phyloP scores from a whole-genome alignment of 1,140 invertebrate species.

The Diabrotica virgifera region DNA sequence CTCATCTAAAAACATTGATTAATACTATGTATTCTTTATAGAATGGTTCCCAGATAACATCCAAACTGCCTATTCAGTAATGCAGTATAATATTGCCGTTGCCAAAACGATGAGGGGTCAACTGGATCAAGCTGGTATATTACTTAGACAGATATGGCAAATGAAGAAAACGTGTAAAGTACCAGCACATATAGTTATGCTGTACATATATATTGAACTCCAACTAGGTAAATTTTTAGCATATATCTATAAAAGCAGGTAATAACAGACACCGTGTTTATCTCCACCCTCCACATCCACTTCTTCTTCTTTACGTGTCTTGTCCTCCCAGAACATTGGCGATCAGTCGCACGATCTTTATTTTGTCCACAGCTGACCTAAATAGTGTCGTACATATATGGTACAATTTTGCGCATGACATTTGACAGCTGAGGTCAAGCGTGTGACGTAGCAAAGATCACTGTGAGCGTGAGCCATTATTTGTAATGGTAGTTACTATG shows the following conservation, averaged over 20 bases:
- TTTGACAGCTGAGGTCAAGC: too few relatives aligned
- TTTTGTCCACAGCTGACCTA: too few relatives aligned
- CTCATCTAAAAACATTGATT: background rate
- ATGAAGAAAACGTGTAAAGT: conserved; percentile 56
- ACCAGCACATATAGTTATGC: conserved; percentile 68
- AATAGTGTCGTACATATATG: too few relatives aligned
- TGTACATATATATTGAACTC: conserved; percentile 71
- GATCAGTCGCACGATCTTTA: too few relatives aligned
- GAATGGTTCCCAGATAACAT: conserved; percentile 70
- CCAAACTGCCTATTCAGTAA: conserved; percentile 62
- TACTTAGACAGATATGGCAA: conserved; percentile 66
- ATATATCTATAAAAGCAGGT: background rate
- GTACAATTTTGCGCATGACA: too few relatives aligned
- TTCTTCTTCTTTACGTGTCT: too few relatives aligned
- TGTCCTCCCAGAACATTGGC: too few relatives aligned
- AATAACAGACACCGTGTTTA: background rate
- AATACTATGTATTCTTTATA: conserved; percentile 33
- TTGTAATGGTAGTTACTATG: too few relatives aligned
- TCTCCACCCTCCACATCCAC: background rate
- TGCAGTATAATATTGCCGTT: conserved; percentile 79
- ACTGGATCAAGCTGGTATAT: conserved; percentile 67
- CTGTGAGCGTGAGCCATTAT: too few relatives aligned
- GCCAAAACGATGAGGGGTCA: conserved; percentile 74
- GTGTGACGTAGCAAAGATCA: too few relatives aligned
- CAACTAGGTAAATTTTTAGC: conserved; percentile 56